Conservation (phyloP, 2,797 vertebrate genomes). For the Gephyroberyx darwinii region DNA sequence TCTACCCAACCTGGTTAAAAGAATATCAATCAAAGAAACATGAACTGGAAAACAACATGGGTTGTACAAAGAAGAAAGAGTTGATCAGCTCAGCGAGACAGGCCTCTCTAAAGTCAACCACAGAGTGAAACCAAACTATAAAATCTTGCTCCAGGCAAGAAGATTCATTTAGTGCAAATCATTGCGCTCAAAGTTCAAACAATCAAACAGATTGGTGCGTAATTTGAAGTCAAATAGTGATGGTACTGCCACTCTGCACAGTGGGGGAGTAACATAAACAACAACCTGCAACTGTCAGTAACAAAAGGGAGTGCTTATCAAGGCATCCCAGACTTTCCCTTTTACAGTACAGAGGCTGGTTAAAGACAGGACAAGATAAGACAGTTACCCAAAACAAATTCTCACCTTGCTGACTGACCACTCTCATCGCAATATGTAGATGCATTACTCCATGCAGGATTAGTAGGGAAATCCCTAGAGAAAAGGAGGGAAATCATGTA, state of each 20-base stretch:
- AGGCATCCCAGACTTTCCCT: neutral
- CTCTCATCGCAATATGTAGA: conserved; percentile 65
- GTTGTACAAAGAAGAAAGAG: neutral
- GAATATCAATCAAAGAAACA: neutral
- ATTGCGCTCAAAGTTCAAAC: too few species aligned
- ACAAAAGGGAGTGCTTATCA: neutral
- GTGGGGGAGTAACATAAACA: neutral
- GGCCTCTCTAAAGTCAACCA: neutral
- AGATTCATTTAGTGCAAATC: neutral
- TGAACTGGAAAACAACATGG: neutral
- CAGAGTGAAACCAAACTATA: neutral
- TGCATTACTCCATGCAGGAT: conserved; percentile 53
- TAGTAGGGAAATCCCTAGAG: conserved; percentile 54
- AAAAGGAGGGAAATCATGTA: neutral
- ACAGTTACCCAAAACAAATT: neutral
- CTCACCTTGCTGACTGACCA: conserved; percentile 52
- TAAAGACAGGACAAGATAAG: neutral
- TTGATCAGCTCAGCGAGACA: too few species aligned
- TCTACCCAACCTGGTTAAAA: too few species aligned
- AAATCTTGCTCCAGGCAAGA: neutral
- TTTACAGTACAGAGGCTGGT: neutral
- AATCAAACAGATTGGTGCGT: too few species aligned
- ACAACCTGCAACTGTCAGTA: neutral
- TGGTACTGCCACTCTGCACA: neutral
- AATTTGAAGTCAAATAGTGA: neutral